Base-by-base conservation (phyloP, 2,888 invertebrate genomes). In the Podabrus alpinus region DNA sequence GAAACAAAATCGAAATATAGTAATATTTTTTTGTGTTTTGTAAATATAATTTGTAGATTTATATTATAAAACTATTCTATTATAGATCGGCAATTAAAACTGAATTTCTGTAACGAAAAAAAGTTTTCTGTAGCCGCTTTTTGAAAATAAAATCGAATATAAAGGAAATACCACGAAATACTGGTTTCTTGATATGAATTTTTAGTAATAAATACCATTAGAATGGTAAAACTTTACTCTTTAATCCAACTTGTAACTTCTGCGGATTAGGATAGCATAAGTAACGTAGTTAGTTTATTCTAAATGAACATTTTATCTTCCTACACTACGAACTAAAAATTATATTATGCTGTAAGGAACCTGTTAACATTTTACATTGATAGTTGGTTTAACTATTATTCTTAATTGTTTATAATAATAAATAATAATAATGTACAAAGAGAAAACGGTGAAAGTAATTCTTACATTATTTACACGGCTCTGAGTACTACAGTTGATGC, bases 201-300 rank as follows among this genome's bases (percentile, higher is more conserved):
- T 45, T 45, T 45, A 45, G 45, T 45, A n/a, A 45, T n/a, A 45
- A n/a, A 45, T 45, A 45, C n/a, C 45, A n/a, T 45, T 45, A 19
- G 19, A 9, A 19, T 64, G 62, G 21, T 64, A 64, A 64, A 17
- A 64, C 62, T 64, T 64, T 13, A 64, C 62, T 64, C 62, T 64
- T 64, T 64, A 15, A 64, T 19, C 19, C 62, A 64, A 64, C 19
- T 19, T 21, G 13, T 64, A 21, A 64, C 62, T 64, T 64, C 19
- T 45, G 21, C n/a, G 62, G 62, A 64, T 64, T 64, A 64, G 62
- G 62, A 64, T 64, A 11, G 62, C 62, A 64, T 64, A 64, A 64
- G 2, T 19, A 19, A 45, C 7, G 2, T 2, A 29, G 5, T 5
- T n/a, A 45, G 45, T 9, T 7, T 45, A 45, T 45, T n/a, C n/a